These are phyloP conservation scores for Lycia hirtaria DNA, from an alignment of 2,888 invertebrate species.

Conservation along the genomic window DNA sequence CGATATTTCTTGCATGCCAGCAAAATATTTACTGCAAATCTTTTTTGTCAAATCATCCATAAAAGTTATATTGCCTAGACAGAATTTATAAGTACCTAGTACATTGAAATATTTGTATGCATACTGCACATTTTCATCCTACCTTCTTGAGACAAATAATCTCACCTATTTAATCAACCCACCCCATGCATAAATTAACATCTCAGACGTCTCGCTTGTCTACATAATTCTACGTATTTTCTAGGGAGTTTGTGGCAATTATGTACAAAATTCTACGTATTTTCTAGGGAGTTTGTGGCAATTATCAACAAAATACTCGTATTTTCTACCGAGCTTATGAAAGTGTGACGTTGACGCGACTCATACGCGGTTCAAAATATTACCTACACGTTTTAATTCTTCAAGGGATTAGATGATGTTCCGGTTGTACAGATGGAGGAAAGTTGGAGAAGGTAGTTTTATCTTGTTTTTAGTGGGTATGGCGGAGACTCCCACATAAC, in stretches of 20 bases:
- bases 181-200: conserved; percentile 31
- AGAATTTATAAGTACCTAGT: neutral
- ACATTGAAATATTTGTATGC: neutral
- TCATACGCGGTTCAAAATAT: conserved; percentile 55
- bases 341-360: conserved; percentile 59
- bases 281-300: conserved; percentile 49
- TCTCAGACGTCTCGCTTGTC: conserved; percentile 12
- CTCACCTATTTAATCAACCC: conserved; percentile 19
- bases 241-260: conserved; percentile 48
- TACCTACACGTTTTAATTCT: conserved; percentile 66
- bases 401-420: conserved; percentile 57
- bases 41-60: neutral
- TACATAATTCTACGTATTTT: conserved; percentile 12
- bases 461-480: no score
- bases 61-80: neutral
- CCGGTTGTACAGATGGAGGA: conserved; percentile 39
- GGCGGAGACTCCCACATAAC: no score
- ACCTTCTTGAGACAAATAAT: conserved; percentile 12
- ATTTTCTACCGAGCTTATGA: conserved; percentile 51
- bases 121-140: conserved; percentile 2
- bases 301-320: conserved; percentile 9
- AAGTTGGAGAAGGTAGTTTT: conserved; percentile 31
- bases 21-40: no score
- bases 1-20: no score
- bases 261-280: neutral